Evolutionary conservation across 2,797 vertebrate genomes (phyloP).

Genomic region (Discoglossus pictus): DNA sequence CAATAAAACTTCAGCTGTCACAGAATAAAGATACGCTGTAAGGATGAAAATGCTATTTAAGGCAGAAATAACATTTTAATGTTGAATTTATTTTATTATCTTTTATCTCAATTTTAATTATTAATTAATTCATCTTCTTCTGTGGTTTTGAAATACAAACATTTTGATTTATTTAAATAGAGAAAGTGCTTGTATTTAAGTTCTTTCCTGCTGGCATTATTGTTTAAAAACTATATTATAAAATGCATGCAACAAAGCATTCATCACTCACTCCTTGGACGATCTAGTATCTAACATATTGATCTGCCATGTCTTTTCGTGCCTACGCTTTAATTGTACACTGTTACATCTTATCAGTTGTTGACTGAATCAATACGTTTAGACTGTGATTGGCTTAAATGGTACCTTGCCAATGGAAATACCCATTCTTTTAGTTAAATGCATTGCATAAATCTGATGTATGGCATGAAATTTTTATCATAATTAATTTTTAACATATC

Average conservation of each 20-base stretch:
- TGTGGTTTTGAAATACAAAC: no score
- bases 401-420: slow-evolving; percentile 14
- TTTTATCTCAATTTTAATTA: no score
- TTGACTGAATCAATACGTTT: slow-evolving; percentile 41
- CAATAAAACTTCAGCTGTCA: no score
- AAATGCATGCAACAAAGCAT: slow-evolving; percentile 27
- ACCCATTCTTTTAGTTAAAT: slow-evolving; percentile 17
- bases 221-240: slow-evolving; percentile 28
- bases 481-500: no score
- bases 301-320: slow-evolving; percentile 36
- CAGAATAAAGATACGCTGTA: no score
- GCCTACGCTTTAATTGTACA: slow-evolving; percentile 48
- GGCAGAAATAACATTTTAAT: no score
- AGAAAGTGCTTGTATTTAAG: no score
- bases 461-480: not conserved
- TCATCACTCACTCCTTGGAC: slow-evolving; percentile 38
- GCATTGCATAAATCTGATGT: not conserved
- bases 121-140: no score
- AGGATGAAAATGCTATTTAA: no score
- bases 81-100: no score
- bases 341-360: slow-evolving; percentile 28
- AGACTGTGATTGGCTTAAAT: slow-evolving; percentile 23
- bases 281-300: slow-evolving; percentile 37
- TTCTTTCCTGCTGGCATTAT: slow-evolving; percentile 28
- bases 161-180: no score